Evolutionary conservation across 2,113 vertebrate species (phyloP).

Genomic region (Pleuronectes platessa): DNA sequence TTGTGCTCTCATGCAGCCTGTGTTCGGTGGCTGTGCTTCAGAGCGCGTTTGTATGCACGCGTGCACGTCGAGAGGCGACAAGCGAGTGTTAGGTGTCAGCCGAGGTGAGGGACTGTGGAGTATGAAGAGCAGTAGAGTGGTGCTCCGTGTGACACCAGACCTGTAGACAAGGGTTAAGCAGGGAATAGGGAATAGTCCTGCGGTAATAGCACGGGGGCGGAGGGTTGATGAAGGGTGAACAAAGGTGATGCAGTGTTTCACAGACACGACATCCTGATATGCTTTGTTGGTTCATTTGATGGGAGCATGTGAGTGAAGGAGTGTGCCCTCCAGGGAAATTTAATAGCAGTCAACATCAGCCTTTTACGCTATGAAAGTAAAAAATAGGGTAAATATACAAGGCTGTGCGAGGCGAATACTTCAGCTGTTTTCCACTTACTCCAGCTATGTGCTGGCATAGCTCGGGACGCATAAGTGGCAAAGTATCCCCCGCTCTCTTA

Average conservation of each 20-base stretch:
- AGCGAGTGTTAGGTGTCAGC: constrained; percentile 70
- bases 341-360: constrained; percentile 81
- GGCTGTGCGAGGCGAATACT: constrained; percentile 60
- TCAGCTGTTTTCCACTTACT: constrained; percentile 38
- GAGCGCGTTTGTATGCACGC: constrained; percentile 65
- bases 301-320: constrained; percentile 74
- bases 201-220: constrained; percentile 77
- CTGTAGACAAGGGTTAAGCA: constrained; percentile 80
- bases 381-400: constrained; percentile 74
- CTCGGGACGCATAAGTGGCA: constrained; percentile 40
- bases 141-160: constrained; percentile 70
- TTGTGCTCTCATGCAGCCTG: constrained; percentile 22
- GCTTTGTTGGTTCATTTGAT: constrained; percentile 82
- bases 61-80: constrained; percentile 60
- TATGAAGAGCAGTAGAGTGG: constrained; percentile 72
- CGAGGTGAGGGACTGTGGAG: constrained; percentile 74
- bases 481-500: constrained; percentile 27
- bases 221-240: constrained; percentile 82
- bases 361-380: constrained; percentile 71
- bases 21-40: constrained; percentile 41
- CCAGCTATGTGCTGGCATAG: constrained; percentile 28
- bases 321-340: constrained; percentile 78
- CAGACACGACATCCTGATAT: constrained; percentile 78
- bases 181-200: constrained; percentile 80
- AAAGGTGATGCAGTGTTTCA: constrained; percentile 82